Evolutionary conservation across 2,113 vertebrate species (phyloP).

Genomic region (Globicephala melas): DNA sequence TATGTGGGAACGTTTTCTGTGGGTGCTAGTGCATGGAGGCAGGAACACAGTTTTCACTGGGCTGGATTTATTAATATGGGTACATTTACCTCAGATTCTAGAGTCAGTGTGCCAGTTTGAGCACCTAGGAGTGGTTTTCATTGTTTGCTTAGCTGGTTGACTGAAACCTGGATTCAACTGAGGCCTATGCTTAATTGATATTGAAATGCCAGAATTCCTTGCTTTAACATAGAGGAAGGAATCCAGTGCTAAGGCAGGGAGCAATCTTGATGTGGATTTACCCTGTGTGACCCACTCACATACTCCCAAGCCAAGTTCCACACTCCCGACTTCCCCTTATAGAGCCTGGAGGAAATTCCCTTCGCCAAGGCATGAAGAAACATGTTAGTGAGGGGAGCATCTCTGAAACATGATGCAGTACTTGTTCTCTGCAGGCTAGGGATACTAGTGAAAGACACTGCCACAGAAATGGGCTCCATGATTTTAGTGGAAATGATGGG

Average conservation of each 20-base stretch:
- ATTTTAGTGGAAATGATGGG: neutral
- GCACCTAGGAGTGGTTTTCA: neutral
- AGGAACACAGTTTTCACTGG: neutral
- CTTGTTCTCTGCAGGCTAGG: neutral
- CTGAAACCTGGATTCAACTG: neutral
- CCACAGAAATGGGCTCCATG: neutral
- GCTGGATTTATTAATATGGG: neutral
- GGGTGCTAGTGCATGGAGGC: neutral
- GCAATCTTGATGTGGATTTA: neutral
- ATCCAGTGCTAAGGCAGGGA: neutral
- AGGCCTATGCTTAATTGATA: neutral
- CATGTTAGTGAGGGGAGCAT: neutral
- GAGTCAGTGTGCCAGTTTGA: neutral
- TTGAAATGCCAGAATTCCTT: neutral
- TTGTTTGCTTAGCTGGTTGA: neutral
- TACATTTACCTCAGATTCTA: neutral
- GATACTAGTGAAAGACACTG: neutral
- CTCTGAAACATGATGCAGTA: neutral
- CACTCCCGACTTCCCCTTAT: neutral
- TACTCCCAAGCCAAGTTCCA: neutral
- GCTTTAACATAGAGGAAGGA: neutral
- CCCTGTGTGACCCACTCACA: neutral
- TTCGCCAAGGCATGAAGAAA: neutral
- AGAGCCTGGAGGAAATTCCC: neutral
- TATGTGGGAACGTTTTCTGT: neutral